Conservation (phyloP, 2,797 vertebrate genomes). For the Limnodromus scolopaceus region DNA sequence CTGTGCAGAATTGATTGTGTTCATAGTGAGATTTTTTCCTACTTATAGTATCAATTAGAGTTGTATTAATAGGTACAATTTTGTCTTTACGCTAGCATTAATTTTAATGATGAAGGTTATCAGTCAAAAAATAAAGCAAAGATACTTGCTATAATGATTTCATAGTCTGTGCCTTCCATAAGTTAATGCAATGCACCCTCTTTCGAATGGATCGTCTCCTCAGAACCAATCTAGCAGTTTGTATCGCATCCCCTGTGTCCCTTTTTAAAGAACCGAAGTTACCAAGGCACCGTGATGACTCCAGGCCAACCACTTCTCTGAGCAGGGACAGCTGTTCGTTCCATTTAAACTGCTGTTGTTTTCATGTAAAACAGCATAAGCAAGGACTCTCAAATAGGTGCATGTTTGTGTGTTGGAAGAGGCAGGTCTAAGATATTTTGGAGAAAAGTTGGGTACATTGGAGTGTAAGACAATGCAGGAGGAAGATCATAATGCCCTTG, state of each 20-base stretch:
- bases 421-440: neutral
- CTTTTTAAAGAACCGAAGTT: neutral
- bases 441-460: neutral
- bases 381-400: neutral
- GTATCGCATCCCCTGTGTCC: neutral
- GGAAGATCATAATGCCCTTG: neutral
- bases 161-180: neutral
- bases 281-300: neutral
- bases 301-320: neutral
- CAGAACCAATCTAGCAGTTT: neutral
- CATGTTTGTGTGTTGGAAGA: neutral
- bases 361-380: neutral
- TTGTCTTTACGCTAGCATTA: constrained; percentile 64
- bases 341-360: neutral
- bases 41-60: constrained; percentile 63
- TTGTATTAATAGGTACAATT: constrained; percentile 72
- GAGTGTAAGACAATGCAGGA: neutral
- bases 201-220: neutral
- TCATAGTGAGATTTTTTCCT: constrained; percentile 52
- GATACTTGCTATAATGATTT: constrained; percentile 49
- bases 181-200: neutral
- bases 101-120: constrained; percentile 77
- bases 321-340: accelerated
- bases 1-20: constrained; percentile 67
- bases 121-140: constrained; percentile 69